phyloP scores from a whole-genome alignment of 2,113 vertebrate genomes.

The Cryptotis parvus region DNA sequence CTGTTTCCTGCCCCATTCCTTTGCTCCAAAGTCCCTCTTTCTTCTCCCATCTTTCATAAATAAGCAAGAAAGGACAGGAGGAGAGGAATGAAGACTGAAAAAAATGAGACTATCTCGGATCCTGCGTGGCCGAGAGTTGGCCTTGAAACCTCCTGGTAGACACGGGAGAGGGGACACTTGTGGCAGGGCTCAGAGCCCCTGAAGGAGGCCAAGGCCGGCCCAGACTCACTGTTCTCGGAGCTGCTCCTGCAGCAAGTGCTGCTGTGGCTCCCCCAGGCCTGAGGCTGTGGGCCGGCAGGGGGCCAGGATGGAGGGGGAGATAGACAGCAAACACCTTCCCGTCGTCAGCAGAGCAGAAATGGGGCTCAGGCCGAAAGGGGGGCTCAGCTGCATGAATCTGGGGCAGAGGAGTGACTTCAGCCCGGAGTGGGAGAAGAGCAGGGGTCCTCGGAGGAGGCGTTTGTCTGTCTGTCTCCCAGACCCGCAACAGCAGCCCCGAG shows the following conservation, averaged over 20 bases:
- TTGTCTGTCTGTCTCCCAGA: slow-evolving; percentile 68
- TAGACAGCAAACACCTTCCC: neutral
- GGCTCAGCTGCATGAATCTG: neutral
- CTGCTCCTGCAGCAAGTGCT: too few relatives aligned
- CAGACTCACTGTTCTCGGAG: neutral
- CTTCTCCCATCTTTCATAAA: neutral
- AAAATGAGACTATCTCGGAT: neutral
- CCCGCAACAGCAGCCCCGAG: slow-evolving; percentile 65
- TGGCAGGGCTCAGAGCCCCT: neutral
- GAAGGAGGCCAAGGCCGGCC: neutral
- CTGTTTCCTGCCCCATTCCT: neutral
- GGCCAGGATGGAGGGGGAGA: neutral
- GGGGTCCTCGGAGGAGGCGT: slow-evolving; percentile 23
- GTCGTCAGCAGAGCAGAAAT: neutral
- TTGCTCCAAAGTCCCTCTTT: neutral
- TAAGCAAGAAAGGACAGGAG: slow-evolving; percentile 35
- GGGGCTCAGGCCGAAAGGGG: neutral
- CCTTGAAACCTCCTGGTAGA: slow-evolving; percentile 32
- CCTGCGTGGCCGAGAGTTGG: slow-evolving; percentile 11
- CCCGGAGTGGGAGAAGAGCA: neutral
- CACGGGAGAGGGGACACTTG: neutral
- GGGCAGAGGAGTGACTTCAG: neutral
- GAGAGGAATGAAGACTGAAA: slow-evolving; percentile 24
- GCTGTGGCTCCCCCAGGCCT: neutral
- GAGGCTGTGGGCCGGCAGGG: neutral